Conservation (phyloP, 2,113 vertebrate species). For the Anseranas semipalmata region DNA sequence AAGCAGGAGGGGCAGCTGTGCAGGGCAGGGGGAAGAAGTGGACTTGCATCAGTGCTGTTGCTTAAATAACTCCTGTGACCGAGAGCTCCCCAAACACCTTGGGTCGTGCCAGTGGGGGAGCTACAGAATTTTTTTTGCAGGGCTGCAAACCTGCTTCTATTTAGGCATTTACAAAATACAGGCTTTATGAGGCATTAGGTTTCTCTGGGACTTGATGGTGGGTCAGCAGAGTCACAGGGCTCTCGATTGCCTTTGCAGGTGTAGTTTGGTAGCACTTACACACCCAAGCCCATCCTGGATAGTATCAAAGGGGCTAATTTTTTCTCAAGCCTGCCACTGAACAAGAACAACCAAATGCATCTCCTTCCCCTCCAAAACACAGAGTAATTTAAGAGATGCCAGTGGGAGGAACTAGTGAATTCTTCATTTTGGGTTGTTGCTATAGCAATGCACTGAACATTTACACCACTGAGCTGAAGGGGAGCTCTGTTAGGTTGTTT, state of each 20-base stretch:
- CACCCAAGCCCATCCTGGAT: neutral
- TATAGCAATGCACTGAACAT: neutral
- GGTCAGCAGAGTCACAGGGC: neutral
- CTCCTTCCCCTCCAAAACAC: neutral
- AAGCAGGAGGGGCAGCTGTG: neutral
- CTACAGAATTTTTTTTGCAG: neutral
- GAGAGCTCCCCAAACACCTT: neutral
- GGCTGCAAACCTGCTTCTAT: neutral
- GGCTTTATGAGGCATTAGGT: neutral
- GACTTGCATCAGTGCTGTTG: neutral
- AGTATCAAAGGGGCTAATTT: neutral
- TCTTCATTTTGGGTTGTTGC: conserved; percentile 2
- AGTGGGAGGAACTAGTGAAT: neutral
- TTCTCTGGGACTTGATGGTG: neutral
- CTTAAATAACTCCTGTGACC: neutral
- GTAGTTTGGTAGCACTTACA: neutral
- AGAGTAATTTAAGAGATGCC: neutral
- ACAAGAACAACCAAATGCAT: neutral
- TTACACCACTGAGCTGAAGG: neutral
- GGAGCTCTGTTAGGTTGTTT: neutral
- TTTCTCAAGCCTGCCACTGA: neutral
- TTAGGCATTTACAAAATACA: neutral
- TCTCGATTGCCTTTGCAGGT: neutral
- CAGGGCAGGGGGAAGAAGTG: accelerated
- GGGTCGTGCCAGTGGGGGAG: neutral